These are phyloP conservation scores for Dryocosmus kuriphilus DNA, from an alignment of 2,888 invertebrate species.

Conservation along the genomic window DNA sequence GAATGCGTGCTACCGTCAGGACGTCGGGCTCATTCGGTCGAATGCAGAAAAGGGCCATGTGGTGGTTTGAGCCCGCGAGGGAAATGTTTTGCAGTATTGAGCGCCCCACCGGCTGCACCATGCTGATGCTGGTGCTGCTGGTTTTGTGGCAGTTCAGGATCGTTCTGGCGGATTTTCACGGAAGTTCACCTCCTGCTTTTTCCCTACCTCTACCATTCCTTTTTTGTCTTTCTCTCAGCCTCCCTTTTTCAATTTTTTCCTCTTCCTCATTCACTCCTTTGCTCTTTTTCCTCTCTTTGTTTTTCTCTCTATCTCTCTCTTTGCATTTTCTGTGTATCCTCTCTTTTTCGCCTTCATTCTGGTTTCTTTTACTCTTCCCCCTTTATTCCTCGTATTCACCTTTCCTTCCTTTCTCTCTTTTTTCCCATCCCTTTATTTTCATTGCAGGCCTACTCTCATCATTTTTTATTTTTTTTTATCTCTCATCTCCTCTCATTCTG, in stretches of 20 bases:
- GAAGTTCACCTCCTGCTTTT: conserved; percentile 45
- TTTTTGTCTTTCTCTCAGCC: conserved; percentile 23
- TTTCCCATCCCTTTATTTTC: conserved; percentile 41
- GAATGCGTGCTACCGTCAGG: conserved; percentile 29
- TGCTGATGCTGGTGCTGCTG: conserved; percentile 34
- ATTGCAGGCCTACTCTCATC: background rate
- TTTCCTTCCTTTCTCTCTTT: conserved; percentile 41
- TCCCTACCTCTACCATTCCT: conserved; percentile 28
- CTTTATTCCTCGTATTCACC: conserved; percentile 9
- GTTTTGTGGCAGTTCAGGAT: conserved; percentile 42
- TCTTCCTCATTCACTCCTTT: conserved; percentile 21
- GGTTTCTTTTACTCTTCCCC: conserved; percentile 40
- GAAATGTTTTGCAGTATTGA: conserved; percentile 70
- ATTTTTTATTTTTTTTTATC: conserved; percentile 3
- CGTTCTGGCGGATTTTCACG: conserved; percentile 46
- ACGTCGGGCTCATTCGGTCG: conserved; percentile 52
- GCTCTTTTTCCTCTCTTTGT: conserved; percentile 2
- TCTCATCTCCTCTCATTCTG: background rate
- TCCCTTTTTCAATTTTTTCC: conserved; percentile 44
- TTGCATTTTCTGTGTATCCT: conserved; percentile 39
- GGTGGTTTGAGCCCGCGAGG: conserved; percentile 58
- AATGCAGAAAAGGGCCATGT: conserved; percentile 61
- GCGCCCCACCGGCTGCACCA: conserved; percentile 53
- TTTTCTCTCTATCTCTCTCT: conserved; percentile 47
- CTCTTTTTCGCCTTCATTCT: background rate